Evolutionary conservation across 2,888 invertebrate genomes (phyloP).

Genomic region (Hymenopus coronatus): DNA sequence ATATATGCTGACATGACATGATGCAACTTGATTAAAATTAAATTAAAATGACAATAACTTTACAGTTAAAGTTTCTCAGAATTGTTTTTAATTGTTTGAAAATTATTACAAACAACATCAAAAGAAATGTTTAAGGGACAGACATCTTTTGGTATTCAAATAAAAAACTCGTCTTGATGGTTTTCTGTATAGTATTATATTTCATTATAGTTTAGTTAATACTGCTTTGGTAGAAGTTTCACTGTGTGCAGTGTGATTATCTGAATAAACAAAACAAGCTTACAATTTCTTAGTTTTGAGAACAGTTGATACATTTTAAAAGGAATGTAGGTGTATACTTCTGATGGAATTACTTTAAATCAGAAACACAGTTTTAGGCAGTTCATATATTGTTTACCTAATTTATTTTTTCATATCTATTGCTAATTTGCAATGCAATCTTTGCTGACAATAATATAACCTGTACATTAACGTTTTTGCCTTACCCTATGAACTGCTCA

Average conservation of each 20-base stretch:
- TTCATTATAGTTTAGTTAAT: not conserved
- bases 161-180: too few species aligned
- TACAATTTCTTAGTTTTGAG: conserved; percentile 5
- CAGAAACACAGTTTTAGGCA: not conserved
- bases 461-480: not conserved
- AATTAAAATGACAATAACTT: too few species aligned
- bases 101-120: too few species aligned
- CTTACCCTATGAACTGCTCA: not conserved
- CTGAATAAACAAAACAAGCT: not conserved
- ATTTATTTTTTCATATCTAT: not conserved
- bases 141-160: too few species aligned
- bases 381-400: not conserved
- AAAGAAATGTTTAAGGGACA: too few species aligned
- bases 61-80: too few species aligned
- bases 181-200: not conserved
- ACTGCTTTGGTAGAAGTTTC: not conserved
- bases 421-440: not conserved
- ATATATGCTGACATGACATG: too few species aligned
- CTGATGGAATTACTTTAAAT: not conserved
- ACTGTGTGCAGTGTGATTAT: not conserved
- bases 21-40: too few species aligned
- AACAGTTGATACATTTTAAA: conserved; percentile 16
- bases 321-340: not conserved
- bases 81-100: too few species aligned
- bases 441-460: not conserved